Evolutionary conservation across 2,113 vertebrate species (phyloP).

Genomic region (Sander lucioperca): DNA sequence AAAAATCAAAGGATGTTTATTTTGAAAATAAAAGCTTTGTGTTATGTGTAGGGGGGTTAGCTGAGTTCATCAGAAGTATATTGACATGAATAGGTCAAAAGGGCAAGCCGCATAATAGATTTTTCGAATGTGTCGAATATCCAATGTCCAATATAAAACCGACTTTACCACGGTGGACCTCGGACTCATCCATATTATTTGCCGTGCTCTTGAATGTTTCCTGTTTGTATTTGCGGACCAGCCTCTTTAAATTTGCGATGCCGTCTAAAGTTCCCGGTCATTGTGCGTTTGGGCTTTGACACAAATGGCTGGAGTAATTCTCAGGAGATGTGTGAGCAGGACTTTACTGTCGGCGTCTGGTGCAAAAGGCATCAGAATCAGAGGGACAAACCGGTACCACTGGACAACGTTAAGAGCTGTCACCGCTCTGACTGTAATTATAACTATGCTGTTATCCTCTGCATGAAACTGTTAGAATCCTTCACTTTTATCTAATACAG

Average conservation of each 20-base stretch:
- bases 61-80: too few species aligned
- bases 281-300: accelerated
- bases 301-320: conserved; percentile 39
- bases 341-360: conserved; percentile 18
- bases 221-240: accelerated
- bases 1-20: too few species aligned
- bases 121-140: too few species aligned
- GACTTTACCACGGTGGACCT: too few species aligned
- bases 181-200: too few species aligned
- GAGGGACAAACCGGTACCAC: not conserved
- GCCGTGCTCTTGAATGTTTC: conserved; percentile 34
- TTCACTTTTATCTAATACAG: not conserved
- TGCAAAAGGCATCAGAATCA: not conserved
- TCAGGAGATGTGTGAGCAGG: conserved; percentile 9
- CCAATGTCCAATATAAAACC: too few species aligned
- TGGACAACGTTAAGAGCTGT: conserved; percentile 27
- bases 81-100: too few species aligned
- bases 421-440: conserved; percentile 51
- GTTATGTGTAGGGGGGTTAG: too few species aligned
- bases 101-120: too few species aligned
- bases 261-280: too few species aligned
- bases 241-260: too few species aligned
- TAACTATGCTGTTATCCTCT: not conserved
- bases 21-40: too few species aligned
- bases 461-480: not conserved